These are phyloP conservation scores for Synergus japonicus DNA, from an alignment of 2,888 invertebrate species.

Conservation along the genomic window DNA sequence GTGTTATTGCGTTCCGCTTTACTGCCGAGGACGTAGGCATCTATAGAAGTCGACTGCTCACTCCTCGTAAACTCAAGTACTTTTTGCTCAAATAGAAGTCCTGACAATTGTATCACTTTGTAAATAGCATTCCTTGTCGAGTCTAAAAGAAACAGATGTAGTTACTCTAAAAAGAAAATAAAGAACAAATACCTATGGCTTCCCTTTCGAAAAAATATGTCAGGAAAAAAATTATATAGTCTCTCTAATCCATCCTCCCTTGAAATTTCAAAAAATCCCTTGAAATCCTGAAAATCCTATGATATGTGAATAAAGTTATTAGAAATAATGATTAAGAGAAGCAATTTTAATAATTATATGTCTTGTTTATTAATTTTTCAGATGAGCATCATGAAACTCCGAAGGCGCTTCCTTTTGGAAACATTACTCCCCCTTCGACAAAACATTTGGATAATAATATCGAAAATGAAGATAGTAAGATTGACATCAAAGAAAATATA, in stretches of 20 bases:
- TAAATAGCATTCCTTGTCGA: constrained; percentile 16
- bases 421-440: constrained; percentile 55
- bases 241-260: no score
- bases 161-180: no score
- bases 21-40: background rate
- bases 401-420: constrained; percentile 63
- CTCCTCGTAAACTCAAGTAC: background rate
- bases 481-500: constrained; percentile 59
- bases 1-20: constrained; percentile 29
- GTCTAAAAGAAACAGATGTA: no score
- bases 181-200: no score
- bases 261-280: no score
- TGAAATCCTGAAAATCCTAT: no score
- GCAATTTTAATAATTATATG: background rate
- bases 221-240: no score
- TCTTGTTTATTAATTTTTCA: constrained; percentile 41
- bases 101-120: constrained; percentile 5
- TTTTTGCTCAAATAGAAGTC: constrained; percentile 7
- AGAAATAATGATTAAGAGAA: background rate
- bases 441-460: constrained; percentile 52
- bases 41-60: constrained; percentile 1
- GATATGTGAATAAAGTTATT: no score
- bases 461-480: constrained; percentile 43
- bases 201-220: no score
- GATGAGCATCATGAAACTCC: constrained; percentile 63